phyloP scores from a whole-genome alignment of 2,113 vertebrate species.

The Paramormyrops kingsleyae region DNA sequence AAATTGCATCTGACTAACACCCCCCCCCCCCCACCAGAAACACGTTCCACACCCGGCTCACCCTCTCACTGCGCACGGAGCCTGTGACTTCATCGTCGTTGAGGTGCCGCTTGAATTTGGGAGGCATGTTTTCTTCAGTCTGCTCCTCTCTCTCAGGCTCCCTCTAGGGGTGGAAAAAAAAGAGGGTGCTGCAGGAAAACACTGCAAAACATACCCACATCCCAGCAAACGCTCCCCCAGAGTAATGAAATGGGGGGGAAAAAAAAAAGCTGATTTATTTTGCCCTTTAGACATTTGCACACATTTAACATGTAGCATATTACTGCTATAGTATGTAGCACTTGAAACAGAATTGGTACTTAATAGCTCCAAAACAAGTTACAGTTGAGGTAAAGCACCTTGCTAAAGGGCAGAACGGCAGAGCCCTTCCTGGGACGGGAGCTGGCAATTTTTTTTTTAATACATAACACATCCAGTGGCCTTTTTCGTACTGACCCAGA shows the following conservation, averaged over 20 bases:
- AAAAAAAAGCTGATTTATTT: background rate
- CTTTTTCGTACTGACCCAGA: background rate
- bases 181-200: background rate
- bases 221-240: background rate
- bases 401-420: background rate
- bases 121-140: constrained; percentile 77
- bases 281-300: background rate
- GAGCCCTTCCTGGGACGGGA: background rate
- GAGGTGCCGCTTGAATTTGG: constrained; percentile 95
- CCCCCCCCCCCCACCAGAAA: background rate
- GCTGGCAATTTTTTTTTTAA: background rate
- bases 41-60: constrained; percentile 51
- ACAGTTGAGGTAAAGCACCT: background rate
- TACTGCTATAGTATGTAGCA: background rate
- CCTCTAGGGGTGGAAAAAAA: constrained; percentile 48
- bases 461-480: background rate
- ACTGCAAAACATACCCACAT: background rate
- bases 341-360: background rate
- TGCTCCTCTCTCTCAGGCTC: constrained; percentile 69
- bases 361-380: background rate
- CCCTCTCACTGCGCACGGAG: constrained; percentile 91
- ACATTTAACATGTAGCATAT: background rate
- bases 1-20: background rate
- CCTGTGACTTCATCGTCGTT: constrained; percentile 95
- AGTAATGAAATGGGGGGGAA: background rate